A percentile compares a stretch with the other conserved stretches of the same genome.
phyloP scores from a whole-genome alignment of 2,113 vertebrate species.

The Hylia prasina region DNA sequence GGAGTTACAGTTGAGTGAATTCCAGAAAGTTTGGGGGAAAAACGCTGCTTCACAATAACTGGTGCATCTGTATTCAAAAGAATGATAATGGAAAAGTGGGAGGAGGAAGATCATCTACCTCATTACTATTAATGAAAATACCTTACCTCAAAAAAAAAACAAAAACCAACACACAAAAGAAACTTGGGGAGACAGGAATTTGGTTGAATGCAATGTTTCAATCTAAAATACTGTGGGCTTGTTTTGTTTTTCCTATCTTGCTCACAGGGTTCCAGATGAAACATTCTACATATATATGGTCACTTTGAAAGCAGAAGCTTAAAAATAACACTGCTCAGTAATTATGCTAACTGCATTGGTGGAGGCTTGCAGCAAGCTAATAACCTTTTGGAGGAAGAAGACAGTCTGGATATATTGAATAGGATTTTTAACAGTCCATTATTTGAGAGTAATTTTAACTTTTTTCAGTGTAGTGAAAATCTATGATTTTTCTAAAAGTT shows the following conservation, averaged over 20 bases:
- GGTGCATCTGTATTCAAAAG: background rate
- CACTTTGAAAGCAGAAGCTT: conserved; percentile 40
- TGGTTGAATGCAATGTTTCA: background rate
- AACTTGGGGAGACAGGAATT: background rate
- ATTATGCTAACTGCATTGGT: conserved; percentile 25
- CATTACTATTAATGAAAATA: background rate
- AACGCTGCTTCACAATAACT: background rate
- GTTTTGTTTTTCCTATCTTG: background rate
- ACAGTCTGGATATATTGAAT: background rate
- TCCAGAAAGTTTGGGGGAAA: background rate
- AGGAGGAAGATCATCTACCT: background rate
- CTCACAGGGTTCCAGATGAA: background rate
- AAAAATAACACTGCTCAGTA: background rate
- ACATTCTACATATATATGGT: background rate
- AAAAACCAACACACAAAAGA: background rate
- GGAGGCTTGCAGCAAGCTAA: conserved; percentile 25
- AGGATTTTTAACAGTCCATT: background rate
- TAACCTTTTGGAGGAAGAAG: background rate
- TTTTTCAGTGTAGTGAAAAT: background rate
- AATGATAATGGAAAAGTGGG: background rate
- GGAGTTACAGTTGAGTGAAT: background rate
- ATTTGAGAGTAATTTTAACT: background rate
- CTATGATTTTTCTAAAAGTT: background rate
- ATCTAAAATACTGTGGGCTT: background rate
- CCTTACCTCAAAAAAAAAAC: background rate